Evolutionary conservation across 2,797 vertebrate genomes (phyloP).

Genomic region (Synaphobranchus kaupii): DNA sequence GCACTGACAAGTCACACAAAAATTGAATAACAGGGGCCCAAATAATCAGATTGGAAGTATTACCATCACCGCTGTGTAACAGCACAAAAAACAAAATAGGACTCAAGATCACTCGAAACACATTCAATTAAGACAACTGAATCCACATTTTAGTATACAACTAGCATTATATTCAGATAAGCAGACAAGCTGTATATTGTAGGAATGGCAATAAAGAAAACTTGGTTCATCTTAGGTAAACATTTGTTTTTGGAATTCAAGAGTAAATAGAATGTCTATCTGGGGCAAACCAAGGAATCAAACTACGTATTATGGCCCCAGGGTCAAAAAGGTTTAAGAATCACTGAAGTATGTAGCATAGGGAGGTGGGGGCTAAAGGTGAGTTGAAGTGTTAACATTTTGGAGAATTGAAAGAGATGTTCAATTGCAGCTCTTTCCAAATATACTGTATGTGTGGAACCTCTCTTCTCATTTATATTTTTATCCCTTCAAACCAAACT

Average conservation of each 20-base stretch:
- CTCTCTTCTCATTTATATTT: conserved; percentile 28
- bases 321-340: background rate
- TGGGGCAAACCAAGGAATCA: background rate
- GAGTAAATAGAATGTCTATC: background rate
- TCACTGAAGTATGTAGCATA: background rate
- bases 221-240: background rate
- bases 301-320: background rate
- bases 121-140: background rate
- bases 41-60: background rate
- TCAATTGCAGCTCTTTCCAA: background rate
- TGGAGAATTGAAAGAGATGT: conserved; percentile 1
- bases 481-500: conserved; percentile 25
- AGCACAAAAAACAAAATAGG: background rate
- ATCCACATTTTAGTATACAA: background rate
- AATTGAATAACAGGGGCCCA: background rate
- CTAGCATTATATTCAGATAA: background rate
- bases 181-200: background rate
- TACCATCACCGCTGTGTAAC: background rate
- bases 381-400: background rate
- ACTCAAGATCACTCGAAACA: background rate
- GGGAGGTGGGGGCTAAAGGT: background rate
- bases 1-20: background rate
- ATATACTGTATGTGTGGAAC: conserved; percentile 1
- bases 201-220: background rate
- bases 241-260: background rate